Base-by-base conservation (phyloP, 2,888 invertebrate genomes). In the Busseola fusca region DNA sequence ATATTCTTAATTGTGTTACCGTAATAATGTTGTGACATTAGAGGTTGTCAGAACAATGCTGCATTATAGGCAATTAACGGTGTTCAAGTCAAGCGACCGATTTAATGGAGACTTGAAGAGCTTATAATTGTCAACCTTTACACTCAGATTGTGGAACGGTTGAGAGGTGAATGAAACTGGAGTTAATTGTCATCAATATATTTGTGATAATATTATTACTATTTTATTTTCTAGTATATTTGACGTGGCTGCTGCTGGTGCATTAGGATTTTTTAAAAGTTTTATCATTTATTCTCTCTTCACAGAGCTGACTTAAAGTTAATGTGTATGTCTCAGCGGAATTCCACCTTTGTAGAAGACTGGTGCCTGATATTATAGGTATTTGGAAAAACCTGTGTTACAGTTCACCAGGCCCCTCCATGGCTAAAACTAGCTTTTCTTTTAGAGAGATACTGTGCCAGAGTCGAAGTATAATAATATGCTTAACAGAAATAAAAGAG, bases 91-190 rank as follows among this genome's bases (percentile, higher is more conserved):
- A 52, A 75, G 67, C 57, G 80, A 54, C 48, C 42, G 42, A 58
- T 64, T 59, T 67, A 80, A 80, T 80, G 59, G 42, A 34, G n/a
- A 18, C 52, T 63, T 66, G 21, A 63, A 54, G 25, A 68, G 69
- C 69, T 76, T 76, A 80, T 75, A 50, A 80, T 80, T 75, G 76
- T 80, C 69, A 80, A 80, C 80, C 75, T 74, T 76, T 64, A 59
- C n/a, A 40, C 40, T 34, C 21, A 10, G 18, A 59, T 60, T 72
- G 50, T 52, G 18, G 37, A 52, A 30, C 21, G 1, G 77, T n/a
- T 78, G 73, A 63, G 48, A 78, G 58, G 45, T 74, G 14, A 74
- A 78, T 74, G 42, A 21, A 57, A 34, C 62, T 37, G 27, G 34
- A 45, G 45, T 50, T 69, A 21, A 37, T 37, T 57, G 57, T 50